A percentile compares a stretch with the other conserved stretches of the same genome.
These are phyloP conservation scores for Eupithecia subumbrata DNA, from an alignment of 2,888 invertebrate species.

Conservation along the genomic window DNA sequence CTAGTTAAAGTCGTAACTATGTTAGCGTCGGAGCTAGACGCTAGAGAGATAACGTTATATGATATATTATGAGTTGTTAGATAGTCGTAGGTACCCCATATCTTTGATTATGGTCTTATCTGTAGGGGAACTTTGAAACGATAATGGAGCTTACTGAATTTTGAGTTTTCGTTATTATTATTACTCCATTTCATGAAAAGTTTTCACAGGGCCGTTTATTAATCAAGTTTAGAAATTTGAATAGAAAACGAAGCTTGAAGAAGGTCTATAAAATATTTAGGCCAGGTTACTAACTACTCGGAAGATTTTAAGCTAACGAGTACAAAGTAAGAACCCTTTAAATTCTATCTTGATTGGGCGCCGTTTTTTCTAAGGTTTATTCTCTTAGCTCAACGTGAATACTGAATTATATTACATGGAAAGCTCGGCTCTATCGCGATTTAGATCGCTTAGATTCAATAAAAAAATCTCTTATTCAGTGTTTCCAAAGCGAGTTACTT, in stretches of 20 bases:
- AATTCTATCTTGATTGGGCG: background rate
- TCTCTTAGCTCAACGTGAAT: slow-evolving; percentile 3
- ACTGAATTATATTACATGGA: slow-evolving; percentile 22
- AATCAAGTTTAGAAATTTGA: background rate
- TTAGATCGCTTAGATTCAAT: slow-evolving; percentile 33
- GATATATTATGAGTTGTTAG: slow-evolving; percentile 11
- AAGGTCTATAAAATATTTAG: background rate
- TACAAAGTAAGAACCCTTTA: background rate
- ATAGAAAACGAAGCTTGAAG: background rate
- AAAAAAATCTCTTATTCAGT: slow-evolving; percentile 35
- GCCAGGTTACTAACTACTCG: background rate
- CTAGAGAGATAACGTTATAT: background rate
- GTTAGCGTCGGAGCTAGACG: background rate
- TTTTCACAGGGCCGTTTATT: background rate
- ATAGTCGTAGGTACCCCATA: background rate
- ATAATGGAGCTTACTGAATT: background rate
- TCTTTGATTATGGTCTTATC: slow-evolving; percentile 8
- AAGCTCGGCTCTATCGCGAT: slow-evolving; percentile 16
- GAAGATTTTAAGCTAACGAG: background rate
- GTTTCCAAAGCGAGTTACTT: slow-evolving; percentile 26
- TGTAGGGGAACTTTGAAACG: slow-evolving; percentile 4
- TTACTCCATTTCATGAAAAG: background rate
- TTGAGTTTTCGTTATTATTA: slow-evolving; percentile 2
- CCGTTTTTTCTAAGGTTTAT: background rate
- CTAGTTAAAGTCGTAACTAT: background rate